These are phyloP conservation scores for Sphaerodactylus townsendi DNA, from an alignment of 2,113 vertebrate species.

Conservation along the genomic window DNA sequence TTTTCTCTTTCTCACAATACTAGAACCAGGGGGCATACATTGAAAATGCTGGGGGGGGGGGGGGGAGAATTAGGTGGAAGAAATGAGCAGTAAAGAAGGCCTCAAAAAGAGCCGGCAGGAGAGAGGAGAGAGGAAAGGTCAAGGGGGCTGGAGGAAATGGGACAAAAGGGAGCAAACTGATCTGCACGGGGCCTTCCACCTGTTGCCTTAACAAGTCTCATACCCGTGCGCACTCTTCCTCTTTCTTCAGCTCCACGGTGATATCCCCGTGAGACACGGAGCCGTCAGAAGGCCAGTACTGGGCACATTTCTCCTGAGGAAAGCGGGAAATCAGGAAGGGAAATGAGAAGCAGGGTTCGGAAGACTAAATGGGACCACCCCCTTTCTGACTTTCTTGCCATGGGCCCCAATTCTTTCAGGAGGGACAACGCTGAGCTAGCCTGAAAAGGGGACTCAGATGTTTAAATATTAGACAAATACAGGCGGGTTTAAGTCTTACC, in stretches of 20 bases:
- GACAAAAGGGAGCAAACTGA: neutral
- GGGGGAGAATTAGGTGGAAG: neutral
- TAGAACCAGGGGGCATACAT: too few species aligned
- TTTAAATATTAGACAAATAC: neutral
- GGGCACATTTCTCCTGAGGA: conserved; percentile 92
- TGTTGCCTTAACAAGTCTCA: conserved; percentile 93
- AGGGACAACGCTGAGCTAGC: neutral
- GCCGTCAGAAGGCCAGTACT: conserved; percentile 94
- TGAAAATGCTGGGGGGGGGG: too few species aligned
- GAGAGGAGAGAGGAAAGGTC: neutral
- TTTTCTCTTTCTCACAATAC: too few species aligned
- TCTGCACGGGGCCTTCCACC: conserved; percentile 39
- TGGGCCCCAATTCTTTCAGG: neutral
- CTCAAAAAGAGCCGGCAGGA: neutral
- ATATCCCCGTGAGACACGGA: conserved; percentile 89
- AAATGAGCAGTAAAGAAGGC: too few species aligned
- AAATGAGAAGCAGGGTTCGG: neutral
- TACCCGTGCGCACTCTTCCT: conserved; percentile 93
- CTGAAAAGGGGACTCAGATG: neutral
- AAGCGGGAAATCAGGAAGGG: too few species aligned
- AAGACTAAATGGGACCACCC: neutral
- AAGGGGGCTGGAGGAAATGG: too few species aligned
- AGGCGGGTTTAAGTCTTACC: neutral
- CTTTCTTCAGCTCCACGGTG: conserved; percentile 93
- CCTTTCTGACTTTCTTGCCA: neutral